These are phyloP conservation scores for Trichopria drosophilae DNA, from an alignment of 2,888 invertebrate genomes.

Conservation along the genomic window DNA sequence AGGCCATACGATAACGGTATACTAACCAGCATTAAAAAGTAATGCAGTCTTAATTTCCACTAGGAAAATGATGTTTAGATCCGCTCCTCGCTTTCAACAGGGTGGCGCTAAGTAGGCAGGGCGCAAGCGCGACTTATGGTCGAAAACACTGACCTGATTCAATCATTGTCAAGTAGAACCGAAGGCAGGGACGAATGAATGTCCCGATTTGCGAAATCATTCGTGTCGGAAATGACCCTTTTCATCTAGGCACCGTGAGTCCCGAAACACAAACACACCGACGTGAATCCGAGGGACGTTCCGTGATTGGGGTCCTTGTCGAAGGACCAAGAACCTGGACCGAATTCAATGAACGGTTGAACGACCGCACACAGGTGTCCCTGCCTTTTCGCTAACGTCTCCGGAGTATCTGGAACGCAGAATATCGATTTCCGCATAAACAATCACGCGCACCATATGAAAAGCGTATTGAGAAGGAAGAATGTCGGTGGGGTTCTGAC, in stretches of 20 bases:
- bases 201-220: constrained; percentile 34
- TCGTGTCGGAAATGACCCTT: too few relatives aligned
- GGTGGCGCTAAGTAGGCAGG: constrained; percentile 47
- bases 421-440: constrained; percentile 37
- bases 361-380: too few relatives aligned
- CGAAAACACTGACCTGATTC: constrained; percentile 58
- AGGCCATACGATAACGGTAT: too few relatives aligned
- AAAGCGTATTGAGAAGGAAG: too few relatives aligned
- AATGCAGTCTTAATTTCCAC: constrained; percentile 40
- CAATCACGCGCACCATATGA: constrained; percentile 32
- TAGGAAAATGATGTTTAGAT: constrained; percentile 52
- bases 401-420: constrained; percentile 35
- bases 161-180: constrained; percentile 47
- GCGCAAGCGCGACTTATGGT: constrained; percentile 55
- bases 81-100: constrained; percentile 53
- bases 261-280: too few relatives aligned
- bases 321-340: too few relatives aligned
- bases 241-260: too few relatives aligned
- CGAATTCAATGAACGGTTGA: too few relatives aligned
- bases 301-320: too few relatives aligned
- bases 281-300: too few relatives aligned
- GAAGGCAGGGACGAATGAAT: constrained; percentile 6
- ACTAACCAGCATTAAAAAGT: constrained; percentile 39
- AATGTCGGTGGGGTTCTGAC: too few relatives aligned
- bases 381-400: too few relatives aligned